Percentiles rank a stretch among this genome's conserved stretches.
phyloP scores from a whole-genome alignment of 2,888 invertebrate genomes.

The Hymenopus coronatus region DNA sequence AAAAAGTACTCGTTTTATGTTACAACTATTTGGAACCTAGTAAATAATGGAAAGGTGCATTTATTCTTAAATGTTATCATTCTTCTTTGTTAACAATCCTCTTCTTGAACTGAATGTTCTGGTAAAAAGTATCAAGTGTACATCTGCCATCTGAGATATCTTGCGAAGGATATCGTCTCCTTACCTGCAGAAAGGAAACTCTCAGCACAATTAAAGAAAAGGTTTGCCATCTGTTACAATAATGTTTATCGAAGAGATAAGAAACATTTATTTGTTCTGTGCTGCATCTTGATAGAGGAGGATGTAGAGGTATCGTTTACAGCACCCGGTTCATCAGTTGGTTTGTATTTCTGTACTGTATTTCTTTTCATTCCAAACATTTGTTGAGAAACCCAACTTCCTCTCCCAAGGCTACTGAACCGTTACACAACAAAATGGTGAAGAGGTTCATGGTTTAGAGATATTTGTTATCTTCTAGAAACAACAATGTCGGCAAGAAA shows the following conservation, averaged over 20 bases:
- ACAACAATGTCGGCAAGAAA: not conserved
- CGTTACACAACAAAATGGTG: not conserved
- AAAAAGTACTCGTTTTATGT: no score
- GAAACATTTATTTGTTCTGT: not conserved
- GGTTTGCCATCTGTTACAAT: not conserved
- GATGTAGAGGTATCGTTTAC: not conserved
- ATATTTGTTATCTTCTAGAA: conserved; percentile 2
- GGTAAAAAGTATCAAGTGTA: not conserved
- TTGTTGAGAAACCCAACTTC: not conserved
- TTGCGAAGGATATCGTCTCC: not conserved
- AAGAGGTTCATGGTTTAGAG: not conserved
- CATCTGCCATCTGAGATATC: not conserved
- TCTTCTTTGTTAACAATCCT: not conserved
- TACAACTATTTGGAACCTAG: no score
- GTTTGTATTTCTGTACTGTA: not conserved
- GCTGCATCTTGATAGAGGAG: not conserved
- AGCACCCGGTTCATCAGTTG: not conserved
- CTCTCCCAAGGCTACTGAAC: not conserved
- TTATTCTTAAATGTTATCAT: no score
- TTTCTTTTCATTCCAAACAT: not conserved
- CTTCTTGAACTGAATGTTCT: not conserved
- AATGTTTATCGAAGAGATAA: not conserved
- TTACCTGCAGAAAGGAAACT: not conserved
- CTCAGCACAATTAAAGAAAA: not conserved
- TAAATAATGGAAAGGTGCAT: no score